phyloP scores from a whole-genome alignment of 2,113 vertebrate genomes.

The Tachuris rubrigastra region DNA sequence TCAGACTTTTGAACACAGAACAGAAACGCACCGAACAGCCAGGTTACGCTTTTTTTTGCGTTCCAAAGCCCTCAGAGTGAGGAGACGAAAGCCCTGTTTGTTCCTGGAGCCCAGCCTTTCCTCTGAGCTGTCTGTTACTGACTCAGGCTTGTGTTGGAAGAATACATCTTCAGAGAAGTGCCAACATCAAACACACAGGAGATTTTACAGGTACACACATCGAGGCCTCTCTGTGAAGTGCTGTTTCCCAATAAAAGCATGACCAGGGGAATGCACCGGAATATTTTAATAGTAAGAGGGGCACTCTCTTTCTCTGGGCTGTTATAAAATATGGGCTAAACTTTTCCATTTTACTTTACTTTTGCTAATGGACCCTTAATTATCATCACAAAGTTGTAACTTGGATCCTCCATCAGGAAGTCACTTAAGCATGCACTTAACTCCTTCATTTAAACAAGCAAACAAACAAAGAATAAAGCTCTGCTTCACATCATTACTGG shows the following conservation, averaged over 20 bases:
- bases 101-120: constrained; percentile 34
- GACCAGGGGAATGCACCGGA: neutral
- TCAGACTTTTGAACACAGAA: constrained; percentile 39
- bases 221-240: constrained; percentile 11
- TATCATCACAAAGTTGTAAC: neutral
- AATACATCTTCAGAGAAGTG: constrained; percentile 46
- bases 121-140: constrained; percentile 33
- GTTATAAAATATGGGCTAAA: neutral
- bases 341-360: neutral
- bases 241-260: neutral
- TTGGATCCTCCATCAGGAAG: constrained; percentile 30
- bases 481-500: neutral
- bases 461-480: neutral
- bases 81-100: neutral
- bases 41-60: neutral
- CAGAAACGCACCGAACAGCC: constrained; percentile 9
- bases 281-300: neutral
- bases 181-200: constrained; percentile 38
- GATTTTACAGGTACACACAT: neutral
- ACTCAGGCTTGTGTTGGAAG: constrained; percentile 32
- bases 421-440: neutral
- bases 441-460: neutral
- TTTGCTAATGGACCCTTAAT: neutral
- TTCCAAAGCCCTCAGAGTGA: constrained; percentile 20
- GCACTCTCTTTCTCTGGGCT: neutral